Evolutionary conservation across 2,797 vertebrate genomes (phyloP), one percentile per base, ranked within the genome.

Genomic region (Gymnocypris eckloni): DNA sequence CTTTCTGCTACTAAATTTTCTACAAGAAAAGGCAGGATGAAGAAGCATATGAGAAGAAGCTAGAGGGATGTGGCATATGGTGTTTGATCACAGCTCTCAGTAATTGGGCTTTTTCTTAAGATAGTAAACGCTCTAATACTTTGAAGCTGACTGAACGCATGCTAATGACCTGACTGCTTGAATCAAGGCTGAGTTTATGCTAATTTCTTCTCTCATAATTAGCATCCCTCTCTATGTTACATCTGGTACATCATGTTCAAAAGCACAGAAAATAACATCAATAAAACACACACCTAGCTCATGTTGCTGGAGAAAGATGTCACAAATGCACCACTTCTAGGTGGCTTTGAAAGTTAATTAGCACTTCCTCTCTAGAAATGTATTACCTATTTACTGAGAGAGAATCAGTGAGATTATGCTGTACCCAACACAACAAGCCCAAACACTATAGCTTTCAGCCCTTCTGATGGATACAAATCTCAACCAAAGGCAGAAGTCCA

Each of bases 181-280:
- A 88, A 90, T 92, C 87, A 80, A 86, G 66, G 81, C 48, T 87
- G 85, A 86, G 70, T 77, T 88, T 88, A 92, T 91, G 91, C 87
- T 86, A 89, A 93, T 91, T 75, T 85, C 71, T 78, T 86, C 87
- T 89, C 71, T 90, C 80, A 66, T 92, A 89, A 92, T 92, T 89
- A 92, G 86, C 59, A 87, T 89, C 86, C 86, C 59, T 83, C 82
- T 87, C 81, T 59, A 86, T 71, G 89, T 79, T 81, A 88, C 87
- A 89, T 87, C 84, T 90, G 88, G 88, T 64, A 50, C 75, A 86
- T 85, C 83, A 80, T 87, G 71, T 84, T 89, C 25, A 84, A 82
- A 90, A 87, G 88, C 85, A 70, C 84, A 80, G 84, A 91, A 86
- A 86, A 75, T 9, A 76, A 86, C n/a, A 43, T 48, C 67, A 39